phyloP scores from a whole-genome alignment of 1,140 invertebrate species.

The Cyclargus thomasi region DNA sequence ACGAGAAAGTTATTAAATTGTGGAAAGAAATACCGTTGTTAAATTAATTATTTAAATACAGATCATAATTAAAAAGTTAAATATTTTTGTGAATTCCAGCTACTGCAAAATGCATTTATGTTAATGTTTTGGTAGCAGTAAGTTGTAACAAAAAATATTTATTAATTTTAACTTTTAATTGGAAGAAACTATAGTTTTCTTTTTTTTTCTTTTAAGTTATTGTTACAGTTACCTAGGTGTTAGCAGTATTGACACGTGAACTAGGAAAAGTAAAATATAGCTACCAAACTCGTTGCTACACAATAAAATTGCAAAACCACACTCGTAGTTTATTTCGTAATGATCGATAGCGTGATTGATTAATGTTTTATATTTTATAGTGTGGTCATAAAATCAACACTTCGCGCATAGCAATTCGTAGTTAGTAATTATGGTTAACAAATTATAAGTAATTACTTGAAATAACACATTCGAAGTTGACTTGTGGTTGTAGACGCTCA shows the following conservation, averaged over 20 bases:
- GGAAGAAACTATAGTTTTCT: too few relatives aligned
- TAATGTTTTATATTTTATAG: not conserved
- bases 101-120: not conserved
- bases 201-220: too few relatives aligned
- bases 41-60: slow-evolving; percentile 1
- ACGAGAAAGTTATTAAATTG: not conserved
- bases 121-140: not conserved
- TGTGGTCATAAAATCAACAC: slow-evolving; percentile 1
- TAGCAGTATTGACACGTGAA: too few relatives aligned
- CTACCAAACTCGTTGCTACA: not conserved
- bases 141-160: not conserved
- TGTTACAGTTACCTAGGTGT: too few relatives aligned
- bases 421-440: not conserved
- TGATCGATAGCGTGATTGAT: not conserved
- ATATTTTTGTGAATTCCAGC: not conserved
- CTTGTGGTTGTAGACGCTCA: not conserved
- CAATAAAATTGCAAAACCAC: slow-evolving; percentile 1
- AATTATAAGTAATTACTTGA: not conserved
- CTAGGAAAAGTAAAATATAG: too few relatives aligned
- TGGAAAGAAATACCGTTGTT: slow-evolving; percentile 1
- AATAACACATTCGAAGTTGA: not conserved
- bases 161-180: too few relatives aligned
- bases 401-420: not conserved
- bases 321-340: not conserved
- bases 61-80: not conserved